Evolutionary conservation across 2,797 vertebrate species (phyloP).

Genomic region (Hapalemur alaotrensis): DNA sequence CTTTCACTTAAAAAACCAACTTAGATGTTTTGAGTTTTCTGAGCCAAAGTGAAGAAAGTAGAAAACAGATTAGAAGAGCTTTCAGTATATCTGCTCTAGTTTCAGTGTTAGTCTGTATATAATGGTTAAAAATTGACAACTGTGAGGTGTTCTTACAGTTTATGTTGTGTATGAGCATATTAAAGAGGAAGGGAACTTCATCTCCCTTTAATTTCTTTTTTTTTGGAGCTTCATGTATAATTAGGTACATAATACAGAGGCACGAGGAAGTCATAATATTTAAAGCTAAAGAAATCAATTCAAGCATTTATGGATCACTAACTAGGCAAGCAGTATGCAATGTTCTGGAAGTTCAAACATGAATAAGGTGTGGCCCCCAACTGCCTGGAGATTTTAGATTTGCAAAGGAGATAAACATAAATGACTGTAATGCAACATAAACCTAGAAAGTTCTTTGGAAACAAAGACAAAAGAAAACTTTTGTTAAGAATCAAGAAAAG

Average conservation of each 20-base stretch:
- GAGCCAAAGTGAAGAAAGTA: not conserved
- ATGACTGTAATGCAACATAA: not conserved
- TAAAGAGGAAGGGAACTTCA: not conserved
- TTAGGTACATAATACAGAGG: not conserved
- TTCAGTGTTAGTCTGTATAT: not conserved
- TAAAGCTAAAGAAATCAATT: slow-evolving; percentile 29
- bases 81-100: not conserved
- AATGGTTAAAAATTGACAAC: not conserved
- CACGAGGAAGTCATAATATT: slow-evolving; percentile 19
- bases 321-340: not conserved
- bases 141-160: not conserved
- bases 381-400: slow-evolving; percentile 50
- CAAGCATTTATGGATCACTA: slow-evolving; percentile 36
- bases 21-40: slow-evolving; percentile 4
- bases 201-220: not conserved
- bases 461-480: slow-evolving; percentile 45
- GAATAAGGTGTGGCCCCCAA: not conserved
- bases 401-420: slow-evolving; percentile 55
- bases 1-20: not conserved
- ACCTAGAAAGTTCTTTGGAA: slow-evolving; percentile 56
- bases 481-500: slow-evolving; percentile 43
- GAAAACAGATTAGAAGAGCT: not conserved
- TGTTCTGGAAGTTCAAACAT: slow-evolving; percentile 46
- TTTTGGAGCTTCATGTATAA: not conserved
- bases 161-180: not conserved